Evolutionary conservation across 2,113 vertebrate species (phyloP).

Genomic region (Okapia johnstoni): DNA sequence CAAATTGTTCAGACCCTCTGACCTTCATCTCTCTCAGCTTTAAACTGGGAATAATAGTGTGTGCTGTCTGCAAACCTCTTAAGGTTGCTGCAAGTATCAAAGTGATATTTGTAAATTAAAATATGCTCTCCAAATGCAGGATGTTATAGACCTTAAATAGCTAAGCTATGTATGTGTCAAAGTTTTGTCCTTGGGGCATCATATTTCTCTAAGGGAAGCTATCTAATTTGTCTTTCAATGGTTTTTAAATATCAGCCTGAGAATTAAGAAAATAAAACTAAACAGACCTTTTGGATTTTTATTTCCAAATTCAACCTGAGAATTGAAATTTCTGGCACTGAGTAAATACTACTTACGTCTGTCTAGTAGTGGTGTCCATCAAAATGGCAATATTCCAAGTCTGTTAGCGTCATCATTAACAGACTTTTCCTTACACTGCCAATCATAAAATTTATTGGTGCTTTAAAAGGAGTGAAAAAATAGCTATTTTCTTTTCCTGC

Average conservation of each 20-base stretch:
- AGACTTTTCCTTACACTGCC: background rate
- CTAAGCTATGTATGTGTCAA: background rate
- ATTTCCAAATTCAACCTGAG: background rate
- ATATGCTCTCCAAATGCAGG: background rate
- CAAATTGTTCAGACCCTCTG: background rate
- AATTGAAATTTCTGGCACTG: background rate
- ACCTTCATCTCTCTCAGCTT: background rate
- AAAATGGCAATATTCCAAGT: background rate
- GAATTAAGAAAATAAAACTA: constrained; percentile 33
- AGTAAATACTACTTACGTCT: background rate
- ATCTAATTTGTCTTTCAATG: background rate
- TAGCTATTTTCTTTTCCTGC: background rate
- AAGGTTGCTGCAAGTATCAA: background rate
- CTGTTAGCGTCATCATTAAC: background rate
- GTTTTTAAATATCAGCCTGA: background rate
- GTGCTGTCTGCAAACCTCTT: background rate
- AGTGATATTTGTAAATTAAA: background rate
- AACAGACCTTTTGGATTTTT: background rate
- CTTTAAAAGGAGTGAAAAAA: constrained; percentile 2
- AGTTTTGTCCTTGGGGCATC: background rate
- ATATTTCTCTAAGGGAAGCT: background rate
- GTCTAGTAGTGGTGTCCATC: background rate
- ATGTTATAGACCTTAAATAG: background rate
- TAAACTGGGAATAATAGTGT: background rate
- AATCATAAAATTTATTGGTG: background rate